These are phyloP conservation scores for Montipora capricornis DNA, from an alignment of 64 coral and sea anemone genomes.

Conservation along the genomic window DNA sequence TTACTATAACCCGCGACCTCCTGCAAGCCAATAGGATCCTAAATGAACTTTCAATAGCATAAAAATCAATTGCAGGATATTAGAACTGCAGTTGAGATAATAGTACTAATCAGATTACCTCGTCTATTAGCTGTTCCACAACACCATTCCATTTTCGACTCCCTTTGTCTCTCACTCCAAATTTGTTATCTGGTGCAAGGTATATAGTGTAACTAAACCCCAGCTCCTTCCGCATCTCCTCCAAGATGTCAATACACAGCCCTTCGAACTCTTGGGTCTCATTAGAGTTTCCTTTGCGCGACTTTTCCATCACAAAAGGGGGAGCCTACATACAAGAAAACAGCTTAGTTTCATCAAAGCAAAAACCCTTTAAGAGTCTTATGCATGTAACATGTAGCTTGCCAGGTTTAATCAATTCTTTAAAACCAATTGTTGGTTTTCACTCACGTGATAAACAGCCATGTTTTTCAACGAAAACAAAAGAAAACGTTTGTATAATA, in stretches of 20 bases:
- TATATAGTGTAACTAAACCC: conserved; percentile 58
- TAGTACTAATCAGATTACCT: neutral
- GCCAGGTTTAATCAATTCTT: too few species aligned
- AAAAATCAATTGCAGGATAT: too few species aligned
- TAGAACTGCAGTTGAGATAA: too few species aligned
- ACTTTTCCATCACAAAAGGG: conserved; percentile 61
- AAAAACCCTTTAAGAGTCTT: too few species aligned
- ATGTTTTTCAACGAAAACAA: too few species aligned
- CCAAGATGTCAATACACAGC: conserved; percentile 62
- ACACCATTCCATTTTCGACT: conserved; percentile 65
- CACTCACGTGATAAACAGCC: too few species aligned
- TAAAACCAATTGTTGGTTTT: too few species aligned
- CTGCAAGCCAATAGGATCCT: too few species aligned
- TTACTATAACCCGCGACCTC: too few species aligned
- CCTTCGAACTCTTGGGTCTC: conserved; percentile 64
- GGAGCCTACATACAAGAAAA: conserved; percentile 26
- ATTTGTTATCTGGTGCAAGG: conserved; percentile 38
- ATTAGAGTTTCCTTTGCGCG: neutral
- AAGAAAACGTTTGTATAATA: too few species aligned
- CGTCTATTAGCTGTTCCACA: conserved; percentile 31
- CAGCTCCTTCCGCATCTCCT: conserved; percentile 44
- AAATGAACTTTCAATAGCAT: too few species aligned
- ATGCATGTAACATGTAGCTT: too few species aligned
- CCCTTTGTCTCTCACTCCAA: conserved; percentile 35
- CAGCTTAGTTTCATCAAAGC: neutral